phyloP scores from a whole-genome alignment of 2,888 invertebrate species.

The Euclidia mi region DNA sequence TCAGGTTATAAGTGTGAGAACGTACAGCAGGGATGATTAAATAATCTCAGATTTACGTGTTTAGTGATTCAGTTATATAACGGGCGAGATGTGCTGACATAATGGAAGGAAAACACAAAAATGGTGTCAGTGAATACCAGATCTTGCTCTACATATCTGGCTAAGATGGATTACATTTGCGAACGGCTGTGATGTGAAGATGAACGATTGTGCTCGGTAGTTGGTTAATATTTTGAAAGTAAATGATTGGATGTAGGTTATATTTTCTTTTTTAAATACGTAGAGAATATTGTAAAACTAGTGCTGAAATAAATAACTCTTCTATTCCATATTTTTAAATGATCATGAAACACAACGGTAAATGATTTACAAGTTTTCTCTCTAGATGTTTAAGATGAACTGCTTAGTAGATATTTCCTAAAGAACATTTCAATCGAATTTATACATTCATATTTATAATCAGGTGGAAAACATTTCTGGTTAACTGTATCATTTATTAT shows the following conservation, averaged over 20 bases:
- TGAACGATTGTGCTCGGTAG: neutral
- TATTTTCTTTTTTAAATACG: too few species aligned
- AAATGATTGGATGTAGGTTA: neutral
- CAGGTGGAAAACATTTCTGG: too few species aligned
- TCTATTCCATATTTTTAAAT: too few species aligned
- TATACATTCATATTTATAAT: too few species aligned
- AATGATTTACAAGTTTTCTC: too few species aligned
- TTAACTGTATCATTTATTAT: too few species aligned
- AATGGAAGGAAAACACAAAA: conserved; percentile 18
- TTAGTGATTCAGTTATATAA: conserved; percentile 34
- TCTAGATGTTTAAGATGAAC: too few species aligned
- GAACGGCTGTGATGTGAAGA: conserved; percentile 1
- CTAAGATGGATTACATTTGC: neutral
- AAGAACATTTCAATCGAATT: too few species aligned
- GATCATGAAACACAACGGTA: too few species aligned
- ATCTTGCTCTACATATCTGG: neutral
- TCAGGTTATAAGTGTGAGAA: conserved; percentile 3
- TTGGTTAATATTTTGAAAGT: neutral
- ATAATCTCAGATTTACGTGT: conserved; percentile 25
- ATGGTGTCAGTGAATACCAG: conserved; percentile 18
- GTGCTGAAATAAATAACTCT: too few species aligned
- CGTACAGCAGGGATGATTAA: conserved; percentile 25
- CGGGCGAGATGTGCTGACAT: conserved; percentile 18
- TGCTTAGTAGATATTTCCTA: too few species aligned
- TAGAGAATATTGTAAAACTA: too few species aligned